These are phyloP conservation scores for Drosophila diplacantha DNA, from an alignment of 2,888 invertebrate genomes.

Conservation along the genomic window DNA sequence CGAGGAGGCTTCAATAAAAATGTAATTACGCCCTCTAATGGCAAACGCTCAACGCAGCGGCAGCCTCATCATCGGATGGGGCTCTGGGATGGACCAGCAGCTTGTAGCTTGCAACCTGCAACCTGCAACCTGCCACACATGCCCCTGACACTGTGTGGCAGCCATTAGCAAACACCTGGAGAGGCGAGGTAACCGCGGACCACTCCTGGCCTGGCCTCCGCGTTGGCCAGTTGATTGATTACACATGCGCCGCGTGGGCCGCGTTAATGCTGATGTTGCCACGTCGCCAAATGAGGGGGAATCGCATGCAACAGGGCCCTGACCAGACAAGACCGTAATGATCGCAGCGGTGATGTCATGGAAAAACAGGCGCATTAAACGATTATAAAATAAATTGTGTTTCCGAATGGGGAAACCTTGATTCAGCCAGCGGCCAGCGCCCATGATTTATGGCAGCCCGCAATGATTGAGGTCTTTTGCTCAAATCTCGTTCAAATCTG, in stretches of 20 bases:
- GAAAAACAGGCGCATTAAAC: slow-evolving; percentile 34
- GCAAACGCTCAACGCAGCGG: slow-evolving; percentile 30
- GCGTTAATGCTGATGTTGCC: slow-evolving; percentile 51
- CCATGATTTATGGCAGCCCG: slow-evolving; percentile 18
- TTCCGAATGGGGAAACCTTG: slow-evolving; percentile 24
- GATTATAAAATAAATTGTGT: slow-evolving; percentile 33
- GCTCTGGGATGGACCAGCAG: slow-evolving; percentile 9
- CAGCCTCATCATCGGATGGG: slow-evolving; percentile 34
- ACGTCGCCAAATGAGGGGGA: slow-evolving; percentile 34
- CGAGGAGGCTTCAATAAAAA: slow-evolving; percentile 55
- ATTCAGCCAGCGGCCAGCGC: slow-evolving; percentile 7
- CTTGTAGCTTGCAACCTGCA: slow-evolving; percentile 12
- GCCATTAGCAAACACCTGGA: slow-evolving; percentile 62
- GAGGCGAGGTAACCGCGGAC: slow-evolving; percentile 13
- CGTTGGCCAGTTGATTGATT: slow-evolving; percentile 64
- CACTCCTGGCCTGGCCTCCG: slow-evolving; percentile 27
- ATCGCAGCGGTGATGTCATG: slow-evolving; percentile 32
- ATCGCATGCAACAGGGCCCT: slow-evolving; percentile 19
- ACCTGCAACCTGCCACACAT: slow-evolving; percentile 28
- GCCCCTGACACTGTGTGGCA: slow-evolving; percentile 64
- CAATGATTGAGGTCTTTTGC: slow-evolving; percentile 5
- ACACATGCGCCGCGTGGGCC: slow-evolving; percentile 62
- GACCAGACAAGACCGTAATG: slow-evolving; percentile 28
- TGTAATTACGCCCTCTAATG: slow-evolving; percentile 71
- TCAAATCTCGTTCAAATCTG: slow-evolving; percentile 16